Conservation (phyloP, 1,140 invertebrate genomes). For the Hesperophylax magnus region DNA sequence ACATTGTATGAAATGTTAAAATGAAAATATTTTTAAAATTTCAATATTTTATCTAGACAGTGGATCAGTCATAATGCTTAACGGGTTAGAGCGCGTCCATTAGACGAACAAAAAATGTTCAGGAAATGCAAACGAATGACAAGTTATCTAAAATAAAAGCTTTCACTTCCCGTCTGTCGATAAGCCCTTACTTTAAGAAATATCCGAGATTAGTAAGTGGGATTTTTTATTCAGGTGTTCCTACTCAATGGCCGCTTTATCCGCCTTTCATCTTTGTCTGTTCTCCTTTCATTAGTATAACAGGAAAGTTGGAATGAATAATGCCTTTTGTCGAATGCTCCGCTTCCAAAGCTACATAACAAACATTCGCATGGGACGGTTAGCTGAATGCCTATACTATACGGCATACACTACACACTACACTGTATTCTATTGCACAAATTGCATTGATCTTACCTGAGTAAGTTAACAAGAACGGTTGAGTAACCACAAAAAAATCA, state of each 20-base stretch:
- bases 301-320: constrained; percentile 54
- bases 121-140: constrained; percentile 17
- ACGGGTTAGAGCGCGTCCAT: background rate
- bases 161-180: constrained; percentile 45
- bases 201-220: constrained; percentile 52
- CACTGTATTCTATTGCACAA: constrained; percentile 34
- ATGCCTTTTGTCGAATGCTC: constrained; percentile 51
- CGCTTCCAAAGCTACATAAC: constrained; percentile 9
- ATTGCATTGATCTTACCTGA: constrained; percentile 28
- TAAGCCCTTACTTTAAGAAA: constrained; percentile 38
- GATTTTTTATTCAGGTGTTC: constrained; percentile 56
- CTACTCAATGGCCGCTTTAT: constrained; percentile 49
- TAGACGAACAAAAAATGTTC: constrained; percentile 4
- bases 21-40: no score
- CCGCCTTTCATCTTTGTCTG: constrained; percentile 56
- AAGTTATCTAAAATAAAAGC: constrained; percentile 41
- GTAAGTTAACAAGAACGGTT: constrained; percentile 8
- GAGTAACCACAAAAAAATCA: constrained; percentile 2
- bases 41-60: no score
- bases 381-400: constrained; percentile 30
- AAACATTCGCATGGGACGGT: constrained; percentile 11
- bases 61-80: no score
- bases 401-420: background rate
- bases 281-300: constrained; percentile 53
- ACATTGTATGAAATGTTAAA: no score